phyloP scores from a whole-genome alignment of 1,140 invertebrate genomes.

The Pemphigus obesinymphae region DNA sequence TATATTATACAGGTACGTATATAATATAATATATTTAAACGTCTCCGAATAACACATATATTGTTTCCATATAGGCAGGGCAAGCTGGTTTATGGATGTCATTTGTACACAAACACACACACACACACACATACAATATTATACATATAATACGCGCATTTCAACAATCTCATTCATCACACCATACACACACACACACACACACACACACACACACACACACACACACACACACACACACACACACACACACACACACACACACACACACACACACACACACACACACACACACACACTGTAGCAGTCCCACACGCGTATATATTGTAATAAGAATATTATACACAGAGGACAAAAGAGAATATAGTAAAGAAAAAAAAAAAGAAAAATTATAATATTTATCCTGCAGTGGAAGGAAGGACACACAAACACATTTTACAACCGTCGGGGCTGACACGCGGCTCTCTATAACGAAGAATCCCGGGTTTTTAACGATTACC shows the following conservation, averaged over 20 bases:
- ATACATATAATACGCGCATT: background rate
- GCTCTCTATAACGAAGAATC: background rate
- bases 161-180: slow-evolving; percentile 25
- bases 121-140: background rate
- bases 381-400: background rate
- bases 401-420: background rate
- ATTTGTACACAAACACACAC: background rate
- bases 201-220: too few relatives aligned
- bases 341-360: background rate
- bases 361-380: background rate
- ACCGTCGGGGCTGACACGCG: background rate
- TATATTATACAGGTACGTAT: background rate
- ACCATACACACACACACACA: too few relatives aligned
- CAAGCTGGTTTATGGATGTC: background rate
- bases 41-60: background rate
- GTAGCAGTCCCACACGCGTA: background rate
- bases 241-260: too few relatives aligned
- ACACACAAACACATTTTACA: background rate
- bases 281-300: too few relatives aligned
- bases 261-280: too few relatives aligned
- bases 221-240: too few relatives aligned
- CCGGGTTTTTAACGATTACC: background rate
- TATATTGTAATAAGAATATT: slow-evolving; percentile 4
- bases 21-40: background rate
- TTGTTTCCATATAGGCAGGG: background rate